These are phyloP conservation scores for Caenorhabditis sp. DNA, from an alignment of 2,888 invertebrate genomes.

Conservation along the genomic window DNA sequence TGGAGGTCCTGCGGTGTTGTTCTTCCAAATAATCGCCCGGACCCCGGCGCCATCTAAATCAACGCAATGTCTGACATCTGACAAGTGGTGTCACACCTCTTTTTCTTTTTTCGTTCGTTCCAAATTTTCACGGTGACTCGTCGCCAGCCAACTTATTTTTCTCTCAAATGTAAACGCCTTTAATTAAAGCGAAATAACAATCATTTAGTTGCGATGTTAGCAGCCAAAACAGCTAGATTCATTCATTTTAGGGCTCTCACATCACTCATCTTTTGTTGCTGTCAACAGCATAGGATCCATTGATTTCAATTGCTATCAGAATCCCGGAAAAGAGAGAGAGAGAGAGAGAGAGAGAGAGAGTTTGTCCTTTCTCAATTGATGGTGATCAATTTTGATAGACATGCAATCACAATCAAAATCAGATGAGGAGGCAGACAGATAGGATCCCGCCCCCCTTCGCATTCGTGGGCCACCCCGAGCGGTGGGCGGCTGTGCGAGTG, in stretches of 20 bases:
- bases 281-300: not conserved
- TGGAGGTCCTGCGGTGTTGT: conserved; percentile 41
- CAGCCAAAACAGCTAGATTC: not conserved
- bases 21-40: conserved; percentile 22
- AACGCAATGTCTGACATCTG: conserved; percentile 31
- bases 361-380: conserved; percentile 33
- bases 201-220: conserved; percentile 12
- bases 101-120: not conserved
- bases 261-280: not conserved
- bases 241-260: not conserved
- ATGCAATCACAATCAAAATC: conserved; percentile 46
- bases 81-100: conserved; percentile 39
- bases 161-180: not conserved
- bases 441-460: conserved; percentile 20
- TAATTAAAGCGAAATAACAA: conserved; percentile 40
- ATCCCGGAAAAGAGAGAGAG: too few species aligned
- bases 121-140: not conserved
- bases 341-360: too few species aligned
- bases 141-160: not conserved
- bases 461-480: conserved; percentile 43
- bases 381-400: conserved; percentile 56
- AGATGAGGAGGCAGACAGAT: conserved; percentile 1
- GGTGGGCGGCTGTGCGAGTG: conserved; percentile 25
- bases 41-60: conserved; percentile 58
- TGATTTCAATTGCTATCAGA: conserved; percentile 1